Base-by-base conservation (phyloP, 2,888 invertebrate genomes). In the Saturnia pavonia region DNA sequence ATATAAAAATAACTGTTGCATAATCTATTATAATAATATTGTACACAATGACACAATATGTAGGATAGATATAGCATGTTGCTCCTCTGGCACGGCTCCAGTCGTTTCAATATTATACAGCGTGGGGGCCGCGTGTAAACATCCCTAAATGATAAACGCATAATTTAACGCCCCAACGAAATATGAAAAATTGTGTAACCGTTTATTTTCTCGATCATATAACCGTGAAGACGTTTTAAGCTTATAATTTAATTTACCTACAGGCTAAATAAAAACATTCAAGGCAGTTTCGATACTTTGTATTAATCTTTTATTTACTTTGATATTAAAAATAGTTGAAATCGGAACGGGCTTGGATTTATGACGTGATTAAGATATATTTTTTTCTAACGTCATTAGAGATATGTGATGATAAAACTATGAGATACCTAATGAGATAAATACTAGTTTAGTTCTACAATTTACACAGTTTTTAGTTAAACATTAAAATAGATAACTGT, bases 81-180 rank as follows among this genome's bases (percentile, higher is more conserved):
- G 83, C 83, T 82, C 73, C 75, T 77, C 87, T 92, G 92, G 92
- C 92, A 89, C 73, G 74, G 86, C 85, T 94, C 93, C 93, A 94
- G 91, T 90, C 87, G 86, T 92, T 94, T 93, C 92, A 93, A 93
- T 93, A 92, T 90, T 85, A 90, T 87, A 88, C 88, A 86, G 87
- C 85, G 88, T 88, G 86, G n/a, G 85, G 83, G 84, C 78, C 84
- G 82, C 85, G 87, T 88, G 92, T 91, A 91, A 93, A 93, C 91
- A 92, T 89, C 89, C 89, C 89, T 90, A 91, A 92, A 92, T 92
- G 91, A 91, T 92, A 90, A 92, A 92, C 91, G 89, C 88, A 90
- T 90, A 91, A 91, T 91, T 92, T 92, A 91, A 91, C 89, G 89
- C 91, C 86, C 83, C 86, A 84, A 78, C 80, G 87, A 86, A 88